Conservation (phyloP, 2,797 vertebrate species). For the Pantherophis vulpinus region DNA sequence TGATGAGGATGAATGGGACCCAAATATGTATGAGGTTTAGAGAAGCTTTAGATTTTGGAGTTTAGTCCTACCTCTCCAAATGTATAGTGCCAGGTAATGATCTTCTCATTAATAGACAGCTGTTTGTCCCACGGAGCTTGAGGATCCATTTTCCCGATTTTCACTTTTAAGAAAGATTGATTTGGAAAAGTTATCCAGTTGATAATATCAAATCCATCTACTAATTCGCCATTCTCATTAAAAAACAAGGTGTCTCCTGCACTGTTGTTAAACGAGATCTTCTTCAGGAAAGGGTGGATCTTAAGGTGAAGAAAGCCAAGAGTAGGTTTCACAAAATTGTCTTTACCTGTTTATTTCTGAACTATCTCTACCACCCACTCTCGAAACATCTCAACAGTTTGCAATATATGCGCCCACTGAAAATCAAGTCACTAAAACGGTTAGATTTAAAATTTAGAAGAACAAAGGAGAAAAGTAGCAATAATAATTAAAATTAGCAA, state of each 20-base stretch:
- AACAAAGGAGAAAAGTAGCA: background rate
- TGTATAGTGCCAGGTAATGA: background rate
- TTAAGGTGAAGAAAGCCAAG: background rate
- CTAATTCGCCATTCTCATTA: constrained; percentile 1
- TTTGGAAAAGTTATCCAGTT: constrained; percentile 4
- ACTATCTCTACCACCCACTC: no score
- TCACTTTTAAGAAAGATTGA: background rate
- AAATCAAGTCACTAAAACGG: background rate
- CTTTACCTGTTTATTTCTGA: background rate
- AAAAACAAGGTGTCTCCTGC: background rate
- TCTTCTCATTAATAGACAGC: background rate
- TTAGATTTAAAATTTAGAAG: background rate
- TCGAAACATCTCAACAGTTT: background rate
- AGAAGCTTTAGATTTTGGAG: no score
- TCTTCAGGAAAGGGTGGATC: background rate
- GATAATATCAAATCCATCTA: background rate
- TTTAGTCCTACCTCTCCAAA: background rate
- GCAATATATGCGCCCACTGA: background rate
- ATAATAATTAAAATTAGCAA: no score
- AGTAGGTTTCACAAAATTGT: background rate
- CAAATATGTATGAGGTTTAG: background rate
- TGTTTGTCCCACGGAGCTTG: background rate
- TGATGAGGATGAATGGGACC: background rate
- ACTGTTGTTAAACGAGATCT: background rate
- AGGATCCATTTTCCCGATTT: background rate